Evolutionary conservation across 2,888 invertebrate genomes (phyloP), one percentile per base, ranked within the genome.

Genomic region (Bimastos eiseni): DNA sequence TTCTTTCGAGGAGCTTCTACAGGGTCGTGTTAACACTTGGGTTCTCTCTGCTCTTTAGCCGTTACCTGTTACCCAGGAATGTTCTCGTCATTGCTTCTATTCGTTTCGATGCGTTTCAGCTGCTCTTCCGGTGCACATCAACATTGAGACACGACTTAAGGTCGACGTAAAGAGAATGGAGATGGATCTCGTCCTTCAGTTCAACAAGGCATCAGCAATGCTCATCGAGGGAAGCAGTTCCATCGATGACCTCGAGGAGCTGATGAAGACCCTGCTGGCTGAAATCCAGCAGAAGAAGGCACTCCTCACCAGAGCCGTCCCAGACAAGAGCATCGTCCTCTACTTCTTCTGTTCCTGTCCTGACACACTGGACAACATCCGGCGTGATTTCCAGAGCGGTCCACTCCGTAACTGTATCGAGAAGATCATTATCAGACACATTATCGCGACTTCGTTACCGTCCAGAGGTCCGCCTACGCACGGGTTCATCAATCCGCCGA

Each of bases 251-350:
- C 70, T 70, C 70, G 70, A 70, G n/a, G 70, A 70, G 30, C n/a
- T 70, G 70, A 70, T 70, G 70, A 70, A n/a, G 70, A 8, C 70
- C n/a, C 30, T 70, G 70, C 70, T 70, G n/a, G 70, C n/a, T 17
- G 70, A 70, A 17, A n/a, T 70, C 70, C 70, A 70, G n/a, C 70
- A n/a, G 70, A 70, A 70, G 70, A 70, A 70, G 70, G 70, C 70
- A 30, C 70, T 70, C 30, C 70, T 70, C 30, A n/a, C 70, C 6
- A 70, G n/a, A n/a, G 70, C 70, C 70, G 70, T 70, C n/a, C 70
- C 70, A 70, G n/a, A 70, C 30, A 70, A 13, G 2, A 70, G 70
- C 70, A 70, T 70, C 70, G 70, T 70, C n/a, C 70, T 70, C 30
- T 70, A 70, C 70, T 70, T 70, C 70, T 70, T 70, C 70, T 70